Evolutionary conservation across 2,113 vertebrate genomes (phyloP), one percentile per base, ranked within the genome.

Genomic region (Vulpes vulpes): DNA sequence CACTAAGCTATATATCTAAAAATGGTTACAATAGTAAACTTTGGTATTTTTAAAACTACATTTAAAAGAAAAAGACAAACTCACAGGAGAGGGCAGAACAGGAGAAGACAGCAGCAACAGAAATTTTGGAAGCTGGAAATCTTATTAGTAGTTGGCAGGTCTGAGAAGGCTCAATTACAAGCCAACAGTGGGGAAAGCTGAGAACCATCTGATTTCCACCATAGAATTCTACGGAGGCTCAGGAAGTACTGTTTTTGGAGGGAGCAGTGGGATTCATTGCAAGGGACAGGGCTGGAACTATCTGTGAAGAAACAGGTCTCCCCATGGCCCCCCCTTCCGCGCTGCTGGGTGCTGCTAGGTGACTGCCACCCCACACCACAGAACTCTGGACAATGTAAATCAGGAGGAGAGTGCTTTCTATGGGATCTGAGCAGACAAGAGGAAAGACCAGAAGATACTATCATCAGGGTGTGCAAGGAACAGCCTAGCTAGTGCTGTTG

Each of bases 311-410:
- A 43, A 19, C 27, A 30, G 22, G 35, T 59, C 53, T 27, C 17
- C 35, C 2, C 9, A 60, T 43, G 2, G 10, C 1, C 11, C 11
- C 53, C 53, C 6, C 20, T n/a, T 25, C 64, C 3, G 0, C 10
- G 82, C 30, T 43, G 38, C 62, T 9, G 16, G 12, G 35, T 11
- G 84, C 32, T 35, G 35, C 60, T 8, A 16, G 11, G 57, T 64
- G 43, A 5, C 32, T 55, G 65, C 30, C 60, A 43, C 57, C 74
- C 64, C 30, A 69, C 27, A 53, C 60, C 35, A 32, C 64, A 92
- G 84, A 87, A 78, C 89, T 49, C n/a, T 71, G 59, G 84, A 76
- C 88, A 67, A 59, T 3, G 11, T 71, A 49, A 60, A 55, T 43
- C 51, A 49, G 43, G 81, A 84, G 62, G 80, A 80, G 64, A 93